These are phyloP conservation scores for Pteronura brasiliensis DNA, from an alignment of 2,113 vertebrate genomes.

Conservation along the genomic window DNA sequence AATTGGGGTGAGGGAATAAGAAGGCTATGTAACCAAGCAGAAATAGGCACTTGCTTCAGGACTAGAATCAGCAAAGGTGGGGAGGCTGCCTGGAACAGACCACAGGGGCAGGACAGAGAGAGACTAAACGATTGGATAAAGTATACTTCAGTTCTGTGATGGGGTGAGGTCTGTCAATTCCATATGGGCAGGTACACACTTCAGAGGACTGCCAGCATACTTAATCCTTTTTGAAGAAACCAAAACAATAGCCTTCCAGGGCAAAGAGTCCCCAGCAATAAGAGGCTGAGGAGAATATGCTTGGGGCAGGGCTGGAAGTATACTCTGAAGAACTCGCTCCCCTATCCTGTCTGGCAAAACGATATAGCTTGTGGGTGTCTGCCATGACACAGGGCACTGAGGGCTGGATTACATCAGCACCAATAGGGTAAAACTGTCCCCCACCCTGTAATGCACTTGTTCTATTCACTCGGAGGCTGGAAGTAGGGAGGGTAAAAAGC, in stretches of 20 bases:
- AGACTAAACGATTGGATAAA: neutral
- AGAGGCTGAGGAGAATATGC: neutral
- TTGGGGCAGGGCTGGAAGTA: neutral
- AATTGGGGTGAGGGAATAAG: neutral
- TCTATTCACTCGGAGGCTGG: neutral
- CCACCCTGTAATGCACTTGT: neutral
- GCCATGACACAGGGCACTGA: neutral
- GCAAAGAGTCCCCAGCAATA: neutral
- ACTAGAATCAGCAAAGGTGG: neutral
- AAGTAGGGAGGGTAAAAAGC: neutral
- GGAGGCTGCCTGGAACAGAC: neutral
- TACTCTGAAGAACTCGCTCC: neutral
- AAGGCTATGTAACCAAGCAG: neutral
- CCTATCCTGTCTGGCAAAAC: neutral
- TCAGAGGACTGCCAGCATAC: neutral
- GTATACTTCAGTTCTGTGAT: neutral
- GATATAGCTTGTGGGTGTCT: neutral
- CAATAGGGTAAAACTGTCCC: neutral
- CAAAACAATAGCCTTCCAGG: neutral
- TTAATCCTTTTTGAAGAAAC: neutral
- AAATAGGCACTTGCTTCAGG: neutral
- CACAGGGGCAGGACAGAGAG: no score
- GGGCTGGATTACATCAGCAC: neutral
- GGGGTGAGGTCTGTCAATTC: neutral
- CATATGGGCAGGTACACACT: neutral